A percentile compares a stretch with the other conserved stretches of the same genome.
phyloP scores from a whole-genome alignment of 1,140 invertebrate genomes.

The Maconellicoccus hirsutus region DNA sequence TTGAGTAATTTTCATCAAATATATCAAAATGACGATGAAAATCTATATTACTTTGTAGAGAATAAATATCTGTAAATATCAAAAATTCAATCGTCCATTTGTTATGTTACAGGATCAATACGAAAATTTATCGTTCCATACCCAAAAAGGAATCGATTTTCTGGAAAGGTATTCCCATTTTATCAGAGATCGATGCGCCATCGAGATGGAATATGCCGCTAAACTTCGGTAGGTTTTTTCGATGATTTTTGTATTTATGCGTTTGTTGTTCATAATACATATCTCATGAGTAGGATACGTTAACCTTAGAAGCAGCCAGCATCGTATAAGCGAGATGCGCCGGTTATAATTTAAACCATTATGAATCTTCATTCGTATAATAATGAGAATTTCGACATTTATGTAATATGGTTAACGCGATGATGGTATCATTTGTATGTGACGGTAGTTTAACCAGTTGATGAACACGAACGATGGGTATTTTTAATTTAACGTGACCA shows the following conservation, averaged over 20 bases:
- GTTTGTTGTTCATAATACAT: too few relatives aligned
- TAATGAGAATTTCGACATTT: not conserved
- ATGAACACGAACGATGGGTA: not conserved
- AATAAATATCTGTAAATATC: too few relatives aligned
- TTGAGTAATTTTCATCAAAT: too few relatives aligned
- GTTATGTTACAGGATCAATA: slow-evolving; percentile 85
- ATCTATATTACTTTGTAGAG: too few relatives aligned
- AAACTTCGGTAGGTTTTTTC: slow-evolving; percentile 84
- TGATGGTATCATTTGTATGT: not conserved
- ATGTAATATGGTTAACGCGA: not conserved
- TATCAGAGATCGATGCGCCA: slow-evolving; percentile 80
- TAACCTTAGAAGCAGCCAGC: too few relatives aligned
- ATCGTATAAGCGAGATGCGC: too few relatives aligned
- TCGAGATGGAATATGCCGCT: slow-evolving; percentile 91
- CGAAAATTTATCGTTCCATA: slow-evolving; percentile 87
- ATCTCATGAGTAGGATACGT: too few relatives aligned
- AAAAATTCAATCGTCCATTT: slow-evolving; percentile 24
- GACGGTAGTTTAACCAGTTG: not conserved
- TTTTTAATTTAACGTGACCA: not conserved
- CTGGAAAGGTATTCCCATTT: slow-evolving; percentile 91
- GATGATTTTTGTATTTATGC: too few relatives aligned
- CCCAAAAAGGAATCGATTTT: slow-evolving; percentile 95
- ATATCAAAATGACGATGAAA: too few relatives aligned
- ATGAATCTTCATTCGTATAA: not conserved
- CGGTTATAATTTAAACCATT: not conserved